These are phyloP conservation scores for Pseudomyrmex gracilis DNA, from an alignment of 1,140 invertebrate genomes.

Conservation along the genomic window DNA sequence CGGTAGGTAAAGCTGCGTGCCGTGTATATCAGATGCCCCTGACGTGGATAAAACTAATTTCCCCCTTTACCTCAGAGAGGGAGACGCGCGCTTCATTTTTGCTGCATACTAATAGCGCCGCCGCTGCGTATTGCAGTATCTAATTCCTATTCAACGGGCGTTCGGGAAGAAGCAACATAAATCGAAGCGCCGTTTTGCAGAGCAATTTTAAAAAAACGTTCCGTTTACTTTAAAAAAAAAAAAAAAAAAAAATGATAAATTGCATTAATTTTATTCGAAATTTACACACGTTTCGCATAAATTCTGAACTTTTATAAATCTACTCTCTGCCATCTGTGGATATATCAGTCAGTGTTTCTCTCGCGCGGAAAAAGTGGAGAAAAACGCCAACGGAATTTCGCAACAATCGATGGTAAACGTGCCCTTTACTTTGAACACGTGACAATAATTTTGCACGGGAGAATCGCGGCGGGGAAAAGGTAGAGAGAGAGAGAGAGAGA, in stretches of 20 bases:
- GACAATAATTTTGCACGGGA: conserved; percentile 64
- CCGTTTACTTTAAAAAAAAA: too few species aligned
- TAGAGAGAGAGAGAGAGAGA: too few species aligned
- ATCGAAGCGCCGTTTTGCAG: background rate
- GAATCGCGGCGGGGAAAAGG: conserved; percentile 19
- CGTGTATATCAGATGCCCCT: conserved; percentile 68
- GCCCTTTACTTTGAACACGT: conserved; percentile 66
- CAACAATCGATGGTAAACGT: conserved; percentile 54
- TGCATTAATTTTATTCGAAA: too few species aligned
- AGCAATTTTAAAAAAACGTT: background rate
- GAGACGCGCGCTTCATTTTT: conserved; percentile 69
- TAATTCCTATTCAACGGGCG: conserved; percentile 42
- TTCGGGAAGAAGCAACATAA: conserved; percentile 33
- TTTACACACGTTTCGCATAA: too few species aligned
- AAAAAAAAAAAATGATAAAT: background rate
- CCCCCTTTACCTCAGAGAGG: conserved; percentile 45
- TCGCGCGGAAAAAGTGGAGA: background rate
- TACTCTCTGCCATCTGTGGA: too few species aligned
- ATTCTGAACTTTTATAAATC: too few species aligned
- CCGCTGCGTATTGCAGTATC: conserved; percentile 42
- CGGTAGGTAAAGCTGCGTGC: conserved; percentile 60
- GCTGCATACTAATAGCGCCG: conserved; percentile 70
- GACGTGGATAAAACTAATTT: conserved; percentile 71
- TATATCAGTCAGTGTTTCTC: background rate
- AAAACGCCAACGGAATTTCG: conserved; percentile 8